Evolutionary conservation across 1,140 invertebrate species (phyloP).

Genomic region (Nautilus pompilius): DNA sequence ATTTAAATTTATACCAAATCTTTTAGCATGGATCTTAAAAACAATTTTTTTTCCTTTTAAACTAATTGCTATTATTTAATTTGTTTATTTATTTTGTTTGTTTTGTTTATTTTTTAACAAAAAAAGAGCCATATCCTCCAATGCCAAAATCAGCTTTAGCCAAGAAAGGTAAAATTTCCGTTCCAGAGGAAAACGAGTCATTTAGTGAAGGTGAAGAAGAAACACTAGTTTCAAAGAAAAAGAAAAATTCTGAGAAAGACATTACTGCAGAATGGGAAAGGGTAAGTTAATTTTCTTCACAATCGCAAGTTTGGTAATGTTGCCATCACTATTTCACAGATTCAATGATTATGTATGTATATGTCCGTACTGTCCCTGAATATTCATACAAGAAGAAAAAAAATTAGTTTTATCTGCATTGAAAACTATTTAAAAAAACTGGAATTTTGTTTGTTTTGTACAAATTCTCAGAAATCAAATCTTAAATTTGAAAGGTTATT

Average conservation of each 20-base stretch:
- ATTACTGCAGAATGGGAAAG: constrained; percentile 38
- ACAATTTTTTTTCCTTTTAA: background rate
- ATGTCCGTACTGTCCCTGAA: no score
- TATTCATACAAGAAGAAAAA: no score
- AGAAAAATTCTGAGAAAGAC: constrained; percentile 25
- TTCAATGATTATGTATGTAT: no score
- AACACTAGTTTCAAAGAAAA: constrained; percentile 11
- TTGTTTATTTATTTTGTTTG: background rate
- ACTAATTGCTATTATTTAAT: background rate
- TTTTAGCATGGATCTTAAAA: no score
- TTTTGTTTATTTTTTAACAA: constrained; percentile 1
- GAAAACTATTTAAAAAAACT: no score
- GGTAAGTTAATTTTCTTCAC: constrained; percentile 22
- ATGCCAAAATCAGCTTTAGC: constrained; percentile 45
- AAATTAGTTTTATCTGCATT: no score
- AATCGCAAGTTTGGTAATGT: no score
- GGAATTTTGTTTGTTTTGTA: no score
- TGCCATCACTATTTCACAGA: no score
- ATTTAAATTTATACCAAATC: no score
- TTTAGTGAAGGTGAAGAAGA: constrained; percentile 16
- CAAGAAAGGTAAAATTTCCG: constrained; percentile 32
- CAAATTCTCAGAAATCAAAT: no score
- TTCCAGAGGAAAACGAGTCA: constrained; percentile 31
- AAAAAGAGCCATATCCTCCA: constrained; percentile 48
- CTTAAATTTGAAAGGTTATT: no score